These are phyloP conservation scores for Amaurobius ferox DNA, from an alignment of 2,888 invertebrate genomes.

Conservation along the genomic window DNA sequence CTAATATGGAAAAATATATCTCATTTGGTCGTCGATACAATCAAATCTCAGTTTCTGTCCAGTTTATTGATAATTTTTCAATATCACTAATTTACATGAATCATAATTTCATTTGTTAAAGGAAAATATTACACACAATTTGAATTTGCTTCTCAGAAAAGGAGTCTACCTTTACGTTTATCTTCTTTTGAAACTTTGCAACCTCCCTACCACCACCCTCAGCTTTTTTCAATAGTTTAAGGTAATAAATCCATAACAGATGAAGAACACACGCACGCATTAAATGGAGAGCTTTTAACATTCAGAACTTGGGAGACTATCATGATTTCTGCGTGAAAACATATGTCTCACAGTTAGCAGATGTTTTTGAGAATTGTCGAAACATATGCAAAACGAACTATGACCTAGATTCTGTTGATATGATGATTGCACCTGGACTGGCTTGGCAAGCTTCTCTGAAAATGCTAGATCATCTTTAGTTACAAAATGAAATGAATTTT, in stretches of 20 bases:
- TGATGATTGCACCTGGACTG: not conserved
- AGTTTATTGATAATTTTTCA: too few species aligned
- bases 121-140: too few species aligned
- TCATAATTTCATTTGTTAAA: too few species aligned
- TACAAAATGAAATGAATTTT: too few species aligned
- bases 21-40: too few species aligned
- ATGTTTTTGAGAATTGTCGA: constrained; percentile 1
- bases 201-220: not conserved
- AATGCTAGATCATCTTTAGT: not conserved
- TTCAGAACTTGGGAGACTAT: constrained; percentile 1
- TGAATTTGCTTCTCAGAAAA: too few species aligned
- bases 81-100: too few species aligned
- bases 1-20: constrained; percentile 1
- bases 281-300: not conserved
- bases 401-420: not conserved
- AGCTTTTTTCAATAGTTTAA: not conserved
- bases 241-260: too few species aligned
- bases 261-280: not conserved
- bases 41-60: too few species aligned
- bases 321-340: constrained; percentile 3
- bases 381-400: not conserved
- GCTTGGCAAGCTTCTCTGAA: not conserved
- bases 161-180: too few species aligned
- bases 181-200: not conserved
- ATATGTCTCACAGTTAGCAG: not conserved